Base-by-base conservation (phyloP, 1,140 invertebrate species). In the Chironomus tepperi region DNA sequence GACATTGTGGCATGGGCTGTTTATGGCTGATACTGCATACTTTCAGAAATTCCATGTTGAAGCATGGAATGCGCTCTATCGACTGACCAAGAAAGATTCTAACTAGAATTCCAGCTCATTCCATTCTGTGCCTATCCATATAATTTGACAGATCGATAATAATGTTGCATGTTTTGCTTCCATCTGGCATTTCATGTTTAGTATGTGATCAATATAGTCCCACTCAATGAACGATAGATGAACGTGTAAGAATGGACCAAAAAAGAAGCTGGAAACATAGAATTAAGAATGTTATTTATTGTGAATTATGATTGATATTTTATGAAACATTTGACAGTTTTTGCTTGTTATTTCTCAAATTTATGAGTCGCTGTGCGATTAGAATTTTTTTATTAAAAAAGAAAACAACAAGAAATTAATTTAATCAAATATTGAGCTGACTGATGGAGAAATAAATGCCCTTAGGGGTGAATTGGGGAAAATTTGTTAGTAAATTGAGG, bases 261-360 rank as follows among this genome's bases (percentile, higher is more conserved):
- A n/a, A n/a, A 47, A 47, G 43, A 9, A 47, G 43, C 43, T 47
- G 8, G 43, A 10, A 47, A 10, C 1, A 2, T 7, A 47, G 5
- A 5, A 15, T 0, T 15, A 57, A 70, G 18, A 70, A 70, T 70
- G 19, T 12, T 57, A 70, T 18, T 70, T 8, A 18, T 16, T 70
- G 65, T 70, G 65, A 70, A 70, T 70, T 70, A 70, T 70, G 65
- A 70, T 70, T 70, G 65, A 70, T 70, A 16, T 70, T 70, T 70
- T 70, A 18, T 16, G 8, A 16, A 70, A 70, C 18, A 18, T 70
- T 70, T 70, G 65, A 70, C 65, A 70, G 65, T 70, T 70, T 70
- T 70, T 34, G 24, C 24, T 34, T 34, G 24, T 34, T 34, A 34
- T 34, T 34, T 34, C 24, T 34, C 24, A 34, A 34, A 34, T 34